Evolutionary conservation across 2,797 vertebrate genomes (phyloP).

Genomic region (Hippocampus kuda): DNA sequence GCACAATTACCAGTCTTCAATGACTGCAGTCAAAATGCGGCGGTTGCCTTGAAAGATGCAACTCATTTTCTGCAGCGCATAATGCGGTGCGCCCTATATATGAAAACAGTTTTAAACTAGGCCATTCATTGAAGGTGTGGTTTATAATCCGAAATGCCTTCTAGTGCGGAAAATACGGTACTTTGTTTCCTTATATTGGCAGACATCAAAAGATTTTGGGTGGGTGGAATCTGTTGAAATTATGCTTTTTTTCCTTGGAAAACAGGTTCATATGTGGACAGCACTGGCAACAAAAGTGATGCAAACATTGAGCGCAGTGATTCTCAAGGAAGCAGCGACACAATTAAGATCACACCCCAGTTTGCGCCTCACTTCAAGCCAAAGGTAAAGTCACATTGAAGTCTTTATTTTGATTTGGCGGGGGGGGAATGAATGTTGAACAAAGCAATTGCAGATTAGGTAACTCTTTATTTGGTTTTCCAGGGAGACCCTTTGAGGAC

Average conservation of each 20-base stretch:
- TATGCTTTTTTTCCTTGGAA: neutral
- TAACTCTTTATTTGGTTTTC: neutral
- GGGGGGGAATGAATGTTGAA: neutral
- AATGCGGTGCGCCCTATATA: no score
- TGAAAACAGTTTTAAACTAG: no score
- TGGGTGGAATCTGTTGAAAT: neutral
- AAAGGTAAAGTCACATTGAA: constrained; percentile 50
- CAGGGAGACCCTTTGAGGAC: constrained; percentile 82
- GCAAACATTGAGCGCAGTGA: constrained; percentile 82
- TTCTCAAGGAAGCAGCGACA: constrained; percentile 90
- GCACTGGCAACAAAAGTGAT: constrained; percentile 86
- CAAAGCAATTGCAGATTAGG: neutral
- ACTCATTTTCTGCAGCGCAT: no score
- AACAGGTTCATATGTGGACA: constrained; percentile 84
- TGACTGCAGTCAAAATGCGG: no score
- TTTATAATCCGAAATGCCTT: no score
- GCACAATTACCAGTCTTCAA: no score
- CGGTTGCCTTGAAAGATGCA: no score
- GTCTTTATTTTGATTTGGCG: neutral
- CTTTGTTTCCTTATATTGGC: neutral
- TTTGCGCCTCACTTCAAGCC: constrained; percentile 77
- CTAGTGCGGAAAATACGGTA: no score
- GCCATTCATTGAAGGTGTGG: no score
- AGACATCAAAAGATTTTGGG: neutral
- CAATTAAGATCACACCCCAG: constrained; percentile 91